These are phyloP conservation scores for Acanthoscelides obtectus DNA, from an alignment of 2,888 invertebrate species.

Conservation along the genomic window DNA sequence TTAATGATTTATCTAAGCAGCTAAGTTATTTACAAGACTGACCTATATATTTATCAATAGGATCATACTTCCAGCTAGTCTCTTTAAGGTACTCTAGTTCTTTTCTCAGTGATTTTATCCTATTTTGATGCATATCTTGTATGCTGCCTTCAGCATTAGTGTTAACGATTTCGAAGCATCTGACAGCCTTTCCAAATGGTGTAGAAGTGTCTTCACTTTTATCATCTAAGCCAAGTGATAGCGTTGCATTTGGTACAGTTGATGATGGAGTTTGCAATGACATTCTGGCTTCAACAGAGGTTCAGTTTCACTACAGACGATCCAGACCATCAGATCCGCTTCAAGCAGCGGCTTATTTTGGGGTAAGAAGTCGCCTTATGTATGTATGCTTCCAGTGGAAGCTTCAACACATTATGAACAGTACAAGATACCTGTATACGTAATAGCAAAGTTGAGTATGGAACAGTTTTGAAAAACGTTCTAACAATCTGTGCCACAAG, in stretches of 20 bases:
- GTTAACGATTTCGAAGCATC: constrained; percentile 38
- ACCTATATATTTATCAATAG: constrained; percentile 62
- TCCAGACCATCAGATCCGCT: too few relatives aligned
- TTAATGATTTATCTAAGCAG: too few relatives aligned
- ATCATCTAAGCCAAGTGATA: constrained; percentile 37
- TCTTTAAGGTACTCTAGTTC: constrained; percentile 73
- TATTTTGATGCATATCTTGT: constrained; percentile 64
- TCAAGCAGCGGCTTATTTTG: too few relatives aligned
- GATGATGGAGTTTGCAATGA: constrained; percentile 17
- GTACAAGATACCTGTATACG: too few relatives aligned
- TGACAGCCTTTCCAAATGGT: constrained; percentile 30
- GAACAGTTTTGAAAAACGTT: too few relatives aligned
- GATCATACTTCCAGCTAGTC: constrained; percentile 77
- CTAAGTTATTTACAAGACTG: constrained; percentile 38
- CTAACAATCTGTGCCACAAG: too few relatives aligned
- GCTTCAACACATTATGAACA: too few relatives aligned
- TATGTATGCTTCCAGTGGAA: too few relatives aligned
- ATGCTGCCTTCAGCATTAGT: constrained; percentile 34
- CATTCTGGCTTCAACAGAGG: constrained; percentile 16
- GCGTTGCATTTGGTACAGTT: constrained; percentile 36
- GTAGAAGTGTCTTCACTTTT: constrained; percentile 27
- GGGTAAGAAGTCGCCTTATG: too few relatives aligned
- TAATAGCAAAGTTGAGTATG: too few relatives aligned
- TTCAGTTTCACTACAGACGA: too few relatives aligned
- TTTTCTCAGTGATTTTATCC: constrained; percentile 66